phyloP scores from a whole-genome alignment of 1,140 invertebrate species.

The Euura saliciscinereae region DNA sequence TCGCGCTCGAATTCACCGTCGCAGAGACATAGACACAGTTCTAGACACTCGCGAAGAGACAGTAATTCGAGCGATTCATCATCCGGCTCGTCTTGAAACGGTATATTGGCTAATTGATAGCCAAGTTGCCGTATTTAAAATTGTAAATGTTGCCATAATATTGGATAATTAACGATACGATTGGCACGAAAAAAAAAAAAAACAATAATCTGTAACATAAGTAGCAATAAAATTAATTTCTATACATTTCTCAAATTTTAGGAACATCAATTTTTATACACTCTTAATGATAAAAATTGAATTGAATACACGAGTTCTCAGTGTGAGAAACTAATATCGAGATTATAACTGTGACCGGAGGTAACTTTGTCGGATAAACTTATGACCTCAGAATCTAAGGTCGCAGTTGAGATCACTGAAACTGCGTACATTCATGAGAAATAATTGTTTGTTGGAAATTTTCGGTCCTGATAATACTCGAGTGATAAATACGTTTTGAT shows the following conservation, averaged over 20 bases:
- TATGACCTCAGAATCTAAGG: neutral
- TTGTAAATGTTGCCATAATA: constrained; percentile 21
- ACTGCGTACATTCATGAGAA: neutral
- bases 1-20: constrained; percentile 50
- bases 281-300: too few species aligned
- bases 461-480: neutral
- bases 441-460: neutral
- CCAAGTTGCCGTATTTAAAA: constrained; percentile 14
- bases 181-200: neutral
- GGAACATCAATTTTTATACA: neutral
- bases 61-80: constrained; percentile 50
- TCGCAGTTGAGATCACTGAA: neutral
- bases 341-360: neutral
- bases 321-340: neutral
- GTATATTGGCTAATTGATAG: neutral
- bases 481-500: neutral
- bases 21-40: constrained; percentile 40
- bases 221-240: neutral
- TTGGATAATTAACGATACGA: constrained; percentile 8
- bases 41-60: constrained; percentile 38
- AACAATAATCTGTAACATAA: neutral
- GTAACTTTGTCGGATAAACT: neutral
- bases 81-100: constrained; percentile 44
- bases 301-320: neutral
- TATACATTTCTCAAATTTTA: neutral